Base-by-base conservation (phyloP, 2,888 invertebrate genomes). In the Helleia helle region DNA sequence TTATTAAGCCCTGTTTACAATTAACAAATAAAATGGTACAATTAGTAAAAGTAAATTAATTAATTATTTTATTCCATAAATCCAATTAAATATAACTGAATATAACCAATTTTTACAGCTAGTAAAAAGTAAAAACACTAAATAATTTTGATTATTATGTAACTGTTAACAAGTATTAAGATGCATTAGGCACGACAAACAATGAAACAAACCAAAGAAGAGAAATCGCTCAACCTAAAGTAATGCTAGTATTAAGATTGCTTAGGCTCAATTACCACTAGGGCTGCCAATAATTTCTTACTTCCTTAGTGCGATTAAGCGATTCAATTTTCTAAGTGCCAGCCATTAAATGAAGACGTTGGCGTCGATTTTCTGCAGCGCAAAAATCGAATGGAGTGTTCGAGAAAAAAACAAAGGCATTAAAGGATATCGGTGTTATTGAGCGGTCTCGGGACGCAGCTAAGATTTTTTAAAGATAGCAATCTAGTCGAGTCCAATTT, bases 311-410 rank as follows among this genome's bases (percentile, higher is more conserved):
- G 53, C 67, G 68, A 72, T 74, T 71, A 71, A 75, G 58, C 66
- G 69, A 69, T 71, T 74, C 69, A 72, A 56, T 76, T 75, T 72
- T 68, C 62, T 56, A 66, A 71, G 66, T 71, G 67, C 65, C 64
- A 68, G 61, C 58, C 60, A 65, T 69, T 67, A 66, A 69, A 54
- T 73, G 64, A 65, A 63, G 59, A 61, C 54, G 60, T 62, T 56
- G 50, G 50, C 53, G 55, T 62, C 55, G 64, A 59, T 62, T 65
- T 64, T 54, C 61, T 57, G 55, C 50, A 55, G 49, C 50, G 51
- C 54, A 57, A 59, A 50, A 57, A 62, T 61, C 61, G 48, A 56
- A 52, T 50, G 49, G 52, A 52, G 47, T 43, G 46, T n/a, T 42
- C 24, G 52, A 38, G 24, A 11, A 30, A 24, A 38, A 39, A 29